Conservation (phyloP, 2,797 vertebrate genomes). For the Aldrovandia affinis region DNA sequence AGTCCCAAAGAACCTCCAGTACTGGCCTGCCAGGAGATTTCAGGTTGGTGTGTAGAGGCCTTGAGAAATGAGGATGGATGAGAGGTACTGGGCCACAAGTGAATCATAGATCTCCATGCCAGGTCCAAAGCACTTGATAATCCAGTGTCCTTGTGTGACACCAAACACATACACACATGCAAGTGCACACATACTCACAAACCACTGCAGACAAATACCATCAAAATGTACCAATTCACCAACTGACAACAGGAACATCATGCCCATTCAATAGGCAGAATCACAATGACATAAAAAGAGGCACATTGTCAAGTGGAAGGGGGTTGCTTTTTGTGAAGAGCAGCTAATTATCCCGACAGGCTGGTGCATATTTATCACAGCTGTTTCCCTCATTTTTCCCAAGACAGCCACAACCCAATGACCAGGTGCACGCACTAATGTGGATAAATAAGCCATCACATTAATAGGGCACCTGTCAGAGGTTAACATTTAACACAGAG, state of each 20-base stretch:
- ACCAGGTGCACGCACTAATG: conserved; percentile 20
- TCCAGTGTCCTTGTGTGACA: background rate
- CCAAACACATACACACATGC: background rate
- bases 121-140: background rate
- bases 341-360: conserved; percentile 15
- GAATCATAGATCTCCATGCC: background rate
- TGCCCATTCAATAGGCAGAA: conserved; percentile 11
- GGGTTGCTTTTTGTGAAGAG: conserved; percentile 18
- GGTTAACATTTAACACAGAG: background rate
- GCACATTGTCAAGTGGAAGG: conserved; percentile 6
- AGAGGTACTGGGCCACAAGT: background rate
- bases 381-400: conserved; percentile 10
- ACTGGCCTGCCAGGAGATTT: background rate
- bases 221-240: background rate
- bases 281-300: conserved; percentile 1
- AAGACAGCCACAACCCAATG: background rate
- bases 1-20: background rate
- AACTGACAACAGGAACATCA: background rate
- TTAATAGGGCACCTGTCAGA: background rate
- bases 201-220: background rate
- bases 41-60: background rate
- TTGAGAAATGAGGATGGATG: background rate
- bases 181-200: background rate
- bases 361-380: conserved; percentile 17
- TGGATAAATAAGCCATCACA: background rate